Base-by-base conservation (phyloP, 1,140 invertebrate genomes). In the Dendrolimus punctatus region DNA sequence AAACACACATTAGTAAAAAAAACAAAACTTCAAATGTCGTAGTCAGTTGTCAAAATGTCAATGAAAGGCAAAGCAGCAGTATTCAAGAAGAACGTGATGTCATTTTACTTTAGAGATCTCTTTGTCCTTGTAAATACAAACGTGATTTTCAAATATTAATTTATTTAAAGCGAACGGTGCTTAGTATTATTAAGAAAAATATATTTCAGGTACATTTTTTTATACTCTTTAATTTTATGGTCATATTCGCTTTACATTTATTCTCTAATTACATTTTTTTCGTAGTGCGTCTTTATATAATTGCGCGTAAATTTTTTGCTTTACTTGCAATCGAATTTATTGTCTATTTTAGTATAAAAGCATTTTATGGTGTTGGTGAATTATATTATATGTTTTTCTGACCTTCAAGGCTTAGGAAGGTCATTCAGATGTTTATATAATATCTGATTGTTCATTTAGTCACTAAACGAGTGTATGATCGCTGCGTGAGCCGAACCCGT, bases 341-440 rank as follows among this genome's bases (percentile, higher is more conserved):
- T 6, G 23, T 45, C n/a, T 45, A 45, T 9, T 10, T 9, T 10
- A n/a, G 2, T 10, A n/a, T n/a, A 9, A 9, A 10, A 4, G 43
- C 42, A 50, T 46, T 51, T 5, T 49, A 37, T 48, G 9, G 36
- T 44, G 48, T 39, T 50, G 23, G 43, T 45, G 43, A n/a, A 10
- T 10, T 46, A 49, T 49, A 37, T 58, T 49, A 37, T 58, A 56
- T 46, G 46, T 53, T 47, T 47, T 7, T 60, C 51, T 73, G 76
- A 82, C 76, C 79, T 82, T 80, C 72, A 67, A 47, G 48, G n/a
- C 40, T 49, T 39, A 55, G 72, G 63, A 82, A 82, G 79, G 76
- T 82, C 79, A 76, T 64, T 63, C 52, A 60, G 61, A 53, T 76
- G 76, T 82, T 80, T 78, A 82, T 73, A 80, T 82, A 80, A 80